These are phyloP conservation scores for Sebastes hubbsi DNA, from an alignment of 2,797 vertebrate species.

Conservation along the genomic window DNA sequence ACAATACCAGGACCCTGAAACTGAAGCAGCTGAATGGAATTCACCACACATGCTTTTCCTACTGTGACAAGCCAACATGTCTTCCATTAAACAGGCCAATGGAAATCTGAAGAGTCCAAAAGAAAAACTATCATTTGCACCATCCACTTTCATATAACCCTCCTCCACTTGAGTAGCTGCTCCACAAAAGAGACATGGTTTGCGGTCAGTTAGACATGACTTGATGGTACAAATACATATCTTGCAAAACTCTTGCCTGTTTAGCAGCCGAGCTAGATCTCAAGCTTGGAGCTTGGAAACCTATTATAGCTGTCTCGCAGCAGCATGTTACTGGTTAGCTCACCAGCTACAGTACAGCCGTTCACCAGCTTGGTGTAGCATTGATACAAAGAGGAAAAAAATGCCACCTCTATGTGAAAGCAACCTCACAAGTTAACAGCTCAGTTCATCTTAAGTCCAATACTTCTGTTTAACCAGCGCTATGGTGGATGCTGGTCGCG, in stretches of 20 bases:
- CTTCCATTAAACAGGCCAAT: no score
- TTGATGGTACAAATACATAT: not conserved
- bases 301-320: not conserved
- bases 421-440: conserved; percentile 51
- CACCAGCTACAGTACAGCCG: not conserved
- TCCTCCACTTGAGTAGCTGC: no score
- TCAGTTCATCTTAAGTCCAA: conserved; percentile 70
- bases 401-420: conserved; percentile 27
- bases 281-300: not conserved
- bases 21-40: no score
- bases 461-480: conserved; percentile 62
- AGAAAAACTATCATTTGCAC: no score
- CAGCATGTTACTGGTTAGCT: not conserved
- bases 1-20: no score
- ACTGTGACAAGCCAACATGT: no score
- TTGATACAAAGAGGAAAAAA: conserved; percentile 20
- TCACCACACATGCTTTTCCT: no score
- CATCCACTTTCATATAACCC: no score
- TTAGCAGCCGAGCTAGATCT: not conserved
- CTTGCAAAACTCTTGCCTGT: not conserved
- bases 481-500: conserved; percentile 45
- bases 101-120: no score
- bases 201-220: no score
- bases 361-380: not conserved
- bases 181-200: no score